Conservation (phyloP, 2,113 vertebrate genomes). For the Catharus minimus region DNA sequence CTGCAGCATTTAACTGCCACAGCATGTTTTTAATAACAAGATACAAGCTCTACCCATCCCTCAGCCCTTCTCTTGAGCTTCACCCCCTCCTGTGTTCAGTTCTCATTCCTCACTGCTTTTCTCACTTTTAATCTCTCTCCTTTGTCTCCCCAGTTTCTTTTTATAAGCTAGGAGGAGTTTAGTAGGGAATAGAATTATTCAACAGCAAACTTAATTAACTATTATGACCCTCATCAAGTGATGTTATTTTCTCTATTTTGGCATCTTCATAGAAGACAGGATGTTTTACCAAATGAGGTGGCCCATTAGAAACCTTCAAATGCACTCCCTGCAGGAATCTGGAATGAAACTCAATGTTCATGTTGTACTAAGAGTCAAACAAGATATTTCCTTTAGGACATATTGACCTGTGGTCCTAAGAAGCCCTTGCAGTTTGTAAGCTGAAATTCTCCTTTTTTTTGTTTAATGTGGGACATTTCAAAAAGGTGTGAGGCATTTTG, state of each 20-base stretch:
- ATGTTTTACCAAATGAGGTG: neutral
- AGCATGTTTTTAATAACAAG: constrained; percentile 24
- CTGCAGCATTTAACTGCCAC: neutral
- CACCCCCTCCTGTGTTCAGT: neutral
- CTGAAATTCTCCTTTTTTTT: neutral
- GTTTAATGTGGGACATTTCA: neutral
- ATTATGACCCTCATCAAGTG: neutral
- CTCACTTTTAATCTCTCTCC: neutral
- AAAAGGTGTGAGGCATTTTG: neutral
- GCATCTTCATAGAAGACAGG: neutral
- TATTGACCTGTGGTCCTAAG: neutral
- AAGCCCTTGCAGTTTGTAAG: neutral
- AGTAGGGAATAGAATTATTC: neutral
- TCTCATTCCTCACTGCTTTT: neutral
- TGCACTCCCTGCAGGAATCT: neutral
- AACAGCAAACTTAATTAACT: neutral
- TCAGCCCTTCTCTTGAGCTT: neutral
- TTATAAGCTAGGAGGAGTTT: neutral
- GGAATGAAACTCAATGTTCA: neutral
- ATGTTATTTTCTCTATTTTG: neutral
- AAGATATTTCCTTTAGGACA: neutral
- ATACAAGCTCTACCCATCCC: neutral
- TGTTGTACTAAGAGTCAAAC: neutral
- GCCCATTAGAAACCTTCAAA: neutral
- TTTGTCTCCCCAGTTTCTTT: neutral